Conservation (phyloP, 2,113 vertebrate species). For the Edolisoma coerulescens region DNA sequence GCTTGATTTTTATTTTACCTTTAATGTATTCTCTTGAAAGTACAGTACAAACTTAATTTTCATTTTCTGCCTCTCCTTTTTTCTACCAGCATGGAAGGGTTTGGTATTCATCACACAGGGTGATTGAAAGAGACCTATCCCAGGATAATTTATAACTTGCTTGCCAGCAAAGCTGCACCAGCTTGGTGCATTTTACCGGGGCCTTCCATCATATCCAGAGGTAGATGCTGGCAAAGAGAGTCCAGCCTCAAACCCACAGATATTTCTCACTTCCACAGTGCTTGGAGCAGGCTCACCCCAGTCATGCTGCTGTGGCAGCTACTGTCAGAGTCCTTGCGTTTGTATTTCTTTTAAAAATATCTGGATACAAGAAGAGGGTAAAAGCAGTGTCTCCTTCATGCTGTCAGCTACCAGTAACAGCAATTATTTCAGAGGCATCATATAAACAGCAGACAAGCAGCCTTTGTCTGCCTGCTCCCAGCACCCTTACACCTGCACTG, state of each 20-base stretch:
- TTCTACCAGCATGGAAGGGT: fast-evolving
- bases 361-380: neutral
- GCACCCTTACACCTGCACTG: neutral
- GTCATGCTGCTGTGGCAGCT: neutral
- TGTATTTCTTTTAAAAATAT: neutral
- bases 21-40: neutral
- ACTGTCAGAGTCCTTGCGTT: neutral
- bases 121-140: neutral
- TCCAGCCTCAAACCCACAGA: neutral
- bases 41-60: neutral
- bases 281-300: neutral
- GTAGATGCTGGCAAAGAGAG: neutral
- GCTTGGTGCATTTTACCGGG: neutral
- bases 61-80: neutral
- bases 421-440: neutral
- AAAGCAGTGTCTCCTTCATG: neutral
- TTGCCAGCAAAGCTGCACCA: neutral
- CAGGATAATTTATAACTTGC: neutral
- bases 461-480: neutral
- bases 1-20: neutral
- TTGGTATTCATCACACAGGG: neutral
- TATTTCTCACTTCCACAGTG: neutral
- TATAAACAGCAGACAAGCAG: neutral
- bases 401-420: neutral
- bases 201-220: neutral